Conservation (phyloP, 2,113 vertebrate genomes). For the Dipodomys spectabilis region DNA sequence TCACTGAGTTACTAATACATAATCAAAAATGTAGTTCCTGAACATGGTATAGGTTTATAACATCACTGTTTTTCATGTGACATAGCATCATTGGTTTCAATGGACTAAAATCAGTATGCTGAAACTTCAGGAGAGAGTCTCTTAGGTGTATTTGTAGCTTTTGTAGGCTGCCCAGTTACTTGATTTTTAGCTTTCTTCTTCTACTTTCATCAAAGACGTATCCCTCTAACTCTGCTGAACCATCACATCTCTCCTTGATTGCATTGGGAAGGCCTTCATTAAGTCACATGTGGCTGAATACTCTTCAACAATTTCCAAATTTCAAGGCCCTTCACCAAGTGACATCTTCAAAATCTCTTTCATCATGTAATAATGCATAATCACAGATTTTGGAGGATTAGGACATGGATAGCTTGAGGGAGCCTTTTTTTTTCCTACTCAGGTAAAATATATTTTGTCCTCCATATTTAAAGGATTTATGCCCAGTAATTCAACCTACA, state of each 20-base stretch:
- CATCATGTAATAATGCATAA: not conserved
- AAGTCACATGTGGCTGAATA: not conserved
- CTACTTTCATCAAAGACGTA: not conserved
- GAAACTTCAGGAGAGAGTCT: fast-evolving
- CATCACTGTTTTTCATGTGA: not conserved
- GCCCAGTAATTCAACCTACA: too few relatives aligned
- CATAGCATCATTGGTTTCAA: not conserved
- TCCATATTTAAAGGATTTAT: not conserved
- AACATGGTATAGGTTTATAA: not conserved
- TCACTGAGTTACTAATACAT: not conserved
- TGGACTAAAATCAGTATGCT: not conserved
- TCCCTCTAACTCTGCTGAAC: not conserved
- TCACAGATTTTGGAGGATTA: not conserved
- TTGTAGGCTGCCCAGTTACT: not conserved
- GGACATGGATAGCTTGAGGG: not conserved
- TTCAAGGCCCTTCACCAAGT: not conserved
- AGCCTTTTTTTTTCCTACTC: not conserved
- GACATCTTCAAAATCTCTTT: not conserved
- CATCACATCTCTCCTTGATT: not conserved
- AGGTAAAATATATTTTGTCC: not conserved
- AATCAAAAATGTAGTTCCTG: not conserved
- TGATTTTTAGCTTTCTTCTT: not conserved
- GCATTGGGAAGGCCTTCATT: not conserved
- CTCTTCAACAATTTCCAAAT: not conserved
- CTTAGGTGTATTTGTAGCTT: not conserved